Base-by-base conservation (phyloP, 2,888 invertebrate genomes). In the Drosophila kanekoi region DNA sequence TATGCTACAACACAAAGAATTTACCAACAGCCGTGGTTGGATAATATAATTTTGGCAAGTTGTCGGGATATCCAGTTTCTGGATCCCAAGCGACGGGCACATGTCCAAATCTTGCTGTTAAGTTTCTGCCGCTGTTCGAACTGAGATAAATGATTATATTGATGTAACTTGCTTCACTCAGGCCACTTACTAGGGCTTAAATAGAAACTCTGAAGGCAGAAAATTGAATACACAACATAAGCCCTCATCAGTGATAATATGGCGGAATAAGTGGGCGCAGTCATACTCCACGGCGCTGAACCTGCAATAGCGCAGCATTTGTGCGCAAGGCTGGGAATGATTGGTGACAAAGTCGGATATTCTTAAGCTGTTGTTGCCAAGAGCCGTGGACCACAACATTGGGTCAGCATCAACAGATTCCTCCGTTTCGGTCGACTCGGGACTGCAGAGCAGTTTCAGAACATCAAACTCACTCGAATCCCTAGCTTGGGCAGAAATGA, bases 211-310 rank as follows among this genome's bases (percentile, higher is more conserved):
- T 0, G 94, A 93, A 54, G 96, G 95, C 0, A 97, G 94, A 52
- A 95, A 94, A 89, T 97, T 97, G 88, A 97, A 97, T 2, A 96
- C 95, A 90, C 97, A 97, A 87, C 97, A 97, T 1, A 97, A 93
- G 0, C 97, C 97, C 90, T 97, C 97, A 82, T 97, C 97, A 0
- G 97, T 97, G 59, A 96, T 92, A 44, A 96, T 94, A 0, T 95
- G 94, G 82, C 95, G 95, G 91, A 97, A 97, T 64, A 96, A 88
- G 44, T 95, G 93, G 11, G 94, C 93, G 81, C 97, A 97, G 65
- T 94, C 93, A 75, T 93, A 92, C 0, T 85, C 86, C 8, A 93
- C 92, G 0, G 94, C 94, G 83, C 95, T 94, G 95, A 96, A 96
- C 64, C 93, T 90, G 85, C 97, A 97, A 20, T 93, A 88, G 4